phyloP scores from a whole-genome alignment of 37 sponge, comb jelly and placozoan species.

The Diacarnus erythraeanus region DNA sequence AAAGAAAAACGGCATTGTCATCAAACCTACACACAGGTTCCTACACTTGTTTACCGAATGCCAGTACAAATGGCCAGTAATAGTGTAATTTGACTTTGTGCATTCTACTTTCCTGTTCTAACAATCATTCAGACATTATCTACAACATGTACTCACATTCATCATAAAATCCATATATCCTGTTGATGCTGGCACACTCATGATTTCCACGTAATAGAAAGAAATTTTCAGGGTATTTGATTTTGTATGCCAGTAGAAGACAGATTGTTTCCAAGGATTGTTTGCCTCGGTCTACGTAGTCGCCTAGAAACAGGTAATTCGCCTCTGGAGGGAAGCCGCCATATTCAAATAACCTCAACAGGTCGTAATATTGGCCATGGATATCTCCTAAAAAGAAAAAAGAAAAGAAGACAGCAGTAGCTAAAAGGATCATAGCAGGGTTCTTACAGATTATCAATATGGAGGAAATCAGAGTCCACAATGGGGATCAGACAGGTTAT shows the following conservation, averaged over 20 bases:
- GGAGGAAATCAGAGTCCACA: background rate
- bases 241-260: constrained; percentile 96
- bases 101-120: no score
- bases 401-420: no score
- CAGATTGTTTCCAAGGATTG: constrained; percentile 97
- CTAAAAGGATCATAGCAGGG: no score
- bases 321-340: constrained; percentile 97
- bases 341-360: constrained; percentile 91
- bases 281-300: constrained; percentile 95
- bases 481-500: background rate
- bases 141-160: constrained; percentile 94
- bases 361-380: constrained; percentile 96
- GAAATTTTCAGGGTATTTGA: constrained; percentile 99
- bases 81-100: no score
- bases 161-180: constrained; percentile 99
- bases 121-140: no score
- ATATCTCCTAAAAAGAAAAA: constrained; percentile 78
- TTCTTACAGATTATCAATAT: no score
- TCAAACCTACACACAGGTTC: no score
- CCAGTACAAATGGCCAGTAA: no score
- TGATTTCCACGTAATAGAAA: constrained; percentile 97
- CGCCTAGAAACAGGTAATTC: constrained; percentile 93
- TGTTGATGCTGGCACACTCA: constrained; percentile 99
- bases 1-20: no score
- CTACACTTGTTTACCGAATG: no score